Conservation (phyloP, 2,888 invertebrate genomes). For the Lycia hirtaria region DNA sequence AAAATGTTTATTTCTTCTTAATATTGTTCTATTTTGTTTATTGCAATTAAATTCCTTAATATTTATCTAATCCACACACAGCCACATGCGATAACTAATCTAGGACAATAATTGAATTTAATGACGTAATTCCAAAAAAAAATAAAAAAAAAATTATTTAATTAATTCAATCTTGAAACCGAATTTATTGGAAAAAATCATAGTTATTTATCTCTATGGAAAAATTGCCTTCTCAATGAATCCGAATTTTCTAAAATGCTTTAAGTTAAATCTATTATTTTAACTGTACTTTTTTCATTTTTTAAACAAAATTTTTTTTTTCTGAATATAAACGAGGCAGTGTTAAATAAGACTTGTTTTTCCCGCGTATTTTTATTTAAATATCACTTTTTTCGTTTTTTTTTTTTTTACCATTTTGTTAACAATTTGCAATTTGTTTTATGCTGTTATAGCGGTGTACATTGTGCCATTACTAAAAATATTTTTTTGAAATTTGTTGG, state of each 20-base stretch:
- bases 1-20: not conserved
- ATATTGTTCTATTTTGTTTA: no score
- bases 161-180: not conserved
- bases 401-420: not conserved
- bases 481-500: no score
- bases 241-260: no score
- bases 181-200: not conserved
- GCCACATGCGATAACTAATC: not conserved
- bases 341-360: constrained; percentile 10
- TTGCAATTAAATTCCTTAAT: not conserved
- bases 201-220: no score
- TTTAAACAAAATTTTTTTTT: not conserved
- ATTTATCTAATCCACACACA: not conserved
- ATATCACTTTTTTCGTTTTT: not conserved
- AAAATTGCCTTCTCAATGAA: no score
- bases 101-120: not conserved
- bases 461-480: no score
- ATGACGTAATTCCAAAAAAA: no score
- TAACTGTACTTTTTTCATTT: not conserved
- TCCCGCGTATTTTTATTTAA: constrained; percentile 9
- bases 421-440: not conserved
- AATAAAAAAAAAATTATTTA: not conserved
- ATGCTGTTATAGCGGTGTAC: no score
- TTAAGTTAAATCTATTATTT: no score
- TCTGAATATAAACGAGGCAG: constrained; percentile 12